A percentile compares a stretch with the other conserved stretches of the same genome.
Evolutionary conservation across 2,888 invertebrate species (phyloP).

Genomic region (Phyllotreta striolata): DNA sequence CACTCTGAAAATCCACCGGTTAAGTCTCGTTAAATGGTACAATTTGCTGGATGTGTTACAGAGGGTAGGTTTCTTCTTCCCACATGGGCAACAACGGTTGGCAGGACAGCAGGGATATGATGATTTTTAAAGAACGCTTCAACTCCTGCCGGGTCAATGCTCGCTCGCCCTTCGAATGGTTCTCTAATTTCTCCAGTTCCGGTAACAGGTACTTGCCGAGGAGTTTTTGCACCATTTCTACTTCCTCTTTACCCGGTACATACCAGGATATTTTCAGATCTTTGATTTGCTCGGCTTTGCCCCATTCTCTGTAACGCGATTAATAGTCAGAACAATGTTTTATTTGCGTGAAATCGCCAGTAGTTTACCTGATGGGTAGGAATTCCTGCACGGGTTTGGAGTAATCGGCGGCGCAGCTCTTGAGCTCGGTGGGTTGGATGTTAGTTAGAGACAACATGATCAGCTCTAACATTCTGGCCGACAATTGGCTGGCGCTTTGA

Average conservation of each 20-base stretch:
- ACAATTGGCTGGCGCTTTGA: conserved; percentile 70
- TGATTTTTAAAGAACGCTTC: conserved; percentile 71
- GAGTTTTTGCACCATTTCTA: conserved; percentile 71
- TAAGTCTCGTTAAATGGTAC: conserved; percentile 3
- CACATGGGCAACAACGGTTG: conserved; percentile 75
- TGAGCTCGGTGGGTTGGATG: conserved; percentile 70
- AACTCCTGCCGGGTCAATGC: conserved; percentile 72
- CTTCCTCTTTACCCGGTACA: conserved; percentile 75
- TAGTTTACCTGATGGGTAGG: conserved; percentile 71
- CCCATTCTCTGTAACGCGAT: conserved; percentile 75
- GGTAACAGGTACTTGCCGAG: conserved; percentile 71
- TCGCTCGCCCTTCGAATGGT: conserved; percentile 65
- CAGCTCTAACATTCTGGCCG: conserved; percentile 69
- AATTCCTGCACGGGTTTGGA: conserved; percentile 72
- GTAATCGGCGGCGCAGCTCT: conserved; percentile 69
- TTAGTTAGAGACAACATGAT: conserved; percentile 68
- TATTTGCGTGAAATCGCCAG: background rate
- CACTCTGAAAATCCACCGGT: conserved; percentile 60
- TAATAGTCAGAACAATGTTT: conserved; percentile 5
- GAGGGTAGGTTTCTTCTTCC: conserved; percentile 66
- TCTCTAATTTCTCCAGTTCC: conserved; percentile 68
- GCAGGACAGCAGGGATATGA: conserved; percentile 72
- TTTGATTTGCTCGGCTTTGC: conserved; percentile 71
- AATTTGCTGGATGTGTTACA: conserved; percentile 60
- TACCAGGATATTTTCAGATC: conserved; percentile 79